Evolutionary conservation across 2,888 invertebrate species (phyloP), one percentile per base, ranked within the genome.

Genomic region (Leptura quadrifasciata): DNA sequence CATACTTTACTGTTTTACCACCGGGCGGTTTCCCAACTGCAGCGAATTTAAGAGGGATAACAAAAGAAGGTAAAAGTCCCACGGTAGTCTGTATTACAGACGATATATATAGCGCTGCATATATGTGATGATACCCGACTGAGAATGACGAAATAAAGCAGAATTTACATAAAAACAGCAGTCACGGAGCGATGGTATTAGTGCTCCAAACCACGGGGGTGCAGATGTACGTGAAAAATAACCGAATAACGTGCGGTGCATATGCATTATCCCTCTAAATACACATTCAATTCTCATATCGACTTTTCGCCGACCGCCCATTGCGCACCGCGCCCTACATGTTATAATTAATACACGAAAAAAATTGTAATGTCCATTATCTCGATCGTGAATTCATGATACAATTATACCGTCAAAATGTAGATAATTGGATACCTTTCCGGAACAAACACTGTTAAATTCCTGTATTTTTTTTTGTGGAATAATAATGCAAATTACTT

Each of bases 191-290:
- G 80, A 70, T 74, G 81, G 82, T 83, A 83, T 82, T 81, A 82
- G 81, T 76, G 79, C 80, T 75, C 78, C 75, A 76, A 80, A 82
- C 82, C 80, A 70, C 79, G 74, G 81, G 81, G 82, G 81, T 81
- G 81, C 79, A 81, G 81, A 83, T 81, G 81, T 83, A 82, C 82
- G 82, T 83, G 82, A 84, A 83, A 82, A 84, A 83, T 82, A 84
- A 83, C 79, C 80, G 79, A 76, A 78, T 80, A 80, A 83, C 83
- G 82, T 82, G 83, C 58, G 77, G 80, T 80, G 82, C 81, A 82
- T 84, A 80, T 80, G 80, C 69, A 65, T 31, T 18, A 60, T 69
- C 65, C 31, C 18, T 24, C 65, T 52, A 74, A 74, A 74, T 74
- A 69, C 54, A n/a, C 61, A 63, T 69, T 63, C 74, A 55, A 74